Percentiles rank a stretch among this genome's conserved stretches.
Conservation (phyloP, 1,140 invertebrate species). For the Trachymyrmex septentrionalis region DNA sequence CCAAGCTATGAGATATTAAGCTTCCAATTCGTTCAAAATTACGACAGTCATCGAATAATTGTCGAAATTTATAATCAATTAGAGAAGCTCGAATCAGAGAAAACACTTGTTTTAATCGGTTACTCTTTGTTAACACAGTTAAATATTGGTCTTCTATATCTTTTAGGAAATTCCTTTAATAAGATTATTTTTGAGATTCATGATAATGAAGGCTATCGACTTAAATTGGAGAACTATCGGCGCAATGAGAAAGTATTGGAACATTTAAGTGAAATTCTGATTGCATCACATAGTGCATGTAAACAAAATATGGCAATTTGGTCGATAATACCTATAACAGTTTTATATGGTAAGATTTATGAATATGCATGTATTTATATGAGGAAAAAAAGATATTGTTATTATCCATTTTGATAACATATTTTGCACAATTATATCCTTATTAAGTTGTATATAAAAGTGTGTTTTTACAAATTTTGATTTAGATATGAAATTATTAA, state of each 20-base stretch:
- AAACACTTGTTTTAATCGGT: slow-evolving; percentile 81
- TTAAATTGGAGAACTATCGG: slow-evolving; percentile 76
- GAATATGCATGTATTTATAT: not conserved
- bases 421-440: slow-evolving; percentile 2
- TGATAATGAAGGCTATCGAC: slow-evolving; percentile 77
- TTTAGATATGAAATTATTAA: too few relatives aligned
- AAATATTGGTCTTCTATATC: slow-evolving; percentile 82
- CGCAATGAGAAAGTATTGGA: slow-evolving; percentile 60
- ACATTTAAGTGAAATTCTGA: slow-evolving; percentile 74
- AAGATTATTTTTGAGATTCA: slow-evolving; percentile 72
- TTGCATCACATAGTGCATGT: slow-evolving; percentile 58
- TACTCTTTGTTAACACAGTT: slow-evolving; percentile 84
- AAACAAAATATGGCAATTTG: slow-evolving; percentile 72
- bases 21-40: slow-evolving; percentile 76
- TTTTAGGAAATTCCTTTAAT: slow-evolving; percentile 81
- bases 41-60: slow-evolving; percentile 74
- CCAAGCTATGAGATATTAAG: slow-evolving; percentile 67
- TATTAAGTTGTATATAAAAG: not conserved
- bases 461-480: too few relatives aligned
- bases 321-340: slow-evolving; percentile 77
- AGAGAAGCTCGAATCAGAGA: slow-evolving; percentile 63
- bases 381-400: not conserved
- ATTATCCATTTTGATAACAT: not conserved
- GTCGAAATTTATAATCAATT: slow-evolving; percentile 72
- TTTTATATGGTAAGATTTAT: slow-evolving; percentile 82